phyloP scores from a whole-genome alignment of 2,797 vertebrate species.

The Carcharodon carcharias region DNA sequence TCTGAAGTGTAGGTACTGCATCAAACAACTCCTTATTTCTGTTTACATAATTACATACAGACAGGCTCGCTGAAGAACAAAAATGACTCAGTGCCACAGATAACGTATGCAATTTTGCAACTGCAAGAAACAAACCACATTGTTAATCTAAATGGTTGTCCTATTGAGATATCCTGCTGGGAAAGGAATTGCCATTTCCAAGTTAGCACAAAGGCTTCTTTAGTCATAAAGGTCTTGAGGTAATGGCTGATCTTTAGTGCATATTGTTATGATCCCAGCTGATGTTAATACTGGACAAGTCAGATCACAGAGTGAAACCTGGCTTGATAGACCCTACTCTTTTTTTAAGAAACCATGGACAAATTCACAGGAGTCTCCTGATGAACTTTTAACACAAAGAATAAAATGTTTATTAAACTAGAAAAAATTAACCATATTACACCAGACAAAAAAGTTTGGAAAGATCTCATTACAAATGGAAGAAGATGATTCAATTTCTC shows the following conservation, averaged over 20 bases:
- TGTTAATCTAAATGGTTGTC: neutral
- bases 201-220: neutral
- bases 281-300: no score
- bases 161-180: neutral
- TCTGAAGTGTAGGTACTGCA: neutral
- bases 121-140: neutral
- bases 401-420: no score
- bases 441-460: no score
- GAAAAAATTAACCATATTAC: no score
- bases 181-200: neutral
- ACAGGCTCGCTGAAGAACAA: neutral
- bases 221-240: neutral
- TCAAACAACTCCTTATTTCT: neutral
- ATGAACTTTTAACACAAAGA: no score
- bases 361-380: no score
- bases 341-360: no score
- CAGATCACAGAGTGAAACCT: no score
- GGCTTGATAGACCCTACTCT: no score
- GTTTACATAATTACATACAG: neutral
- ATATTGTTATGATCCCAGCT: neutral
- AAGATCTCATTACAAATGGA: no score
- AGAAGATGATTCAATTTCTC: no score
- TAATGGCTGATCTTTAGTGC: neutral
- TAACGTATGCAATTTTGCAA: neutral
- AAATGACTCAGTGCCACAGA: neutral